Percentiles rank a stretch among this genome's conserved stretches.
Conservation (phyloP, 37 sponge, comb jelly and placozoan genomes). For the Lycopodina hypogea region DNA sequence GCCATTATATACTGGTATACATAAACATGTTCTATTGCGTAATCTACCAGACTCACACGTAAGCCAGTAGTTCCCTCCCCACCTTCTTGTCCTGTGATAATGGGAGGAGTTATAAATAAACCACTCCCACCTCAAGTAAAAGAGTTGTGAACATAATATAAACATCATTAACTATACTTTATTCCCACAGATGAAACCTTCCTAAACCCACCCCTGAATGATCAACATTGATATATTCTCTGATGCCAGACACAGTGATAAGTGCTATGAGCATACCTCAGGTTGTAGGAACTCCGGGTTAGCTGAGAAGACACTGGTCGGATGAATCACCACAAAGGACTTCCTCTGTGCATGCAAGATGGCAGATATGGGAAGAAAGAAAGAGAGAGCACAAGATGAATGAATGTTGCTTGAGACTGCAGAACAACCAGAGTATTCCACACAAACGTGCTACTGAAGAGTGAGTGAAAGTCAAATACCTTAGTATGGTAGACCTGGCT, state of each 20-base stretch:
- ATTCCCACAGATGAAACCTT: no score
- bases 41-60: conserved; percentile 54
- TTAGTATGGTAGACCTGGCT: conserved; percentile 87
- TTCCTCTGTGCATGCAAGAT: conserved; percentile 74
- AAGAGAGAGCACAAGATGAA: conserved; percentile 1
- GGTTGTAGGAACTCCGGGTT: conserved; percentile 69
- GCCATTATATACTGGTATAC: no score
- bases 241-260: neutral
- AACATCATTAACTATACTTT: no score
- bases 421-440: neutral
- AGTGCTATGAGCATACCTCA: neutral
- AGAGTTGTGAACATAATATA: no score
- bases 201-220: no score
- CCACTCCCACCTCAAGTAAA: no score
- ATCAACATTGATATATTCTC: no score
- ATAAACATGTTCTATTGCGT: no score
- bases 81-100: conserved; percentile 11
- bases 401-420: neutral
- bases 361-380: no score
- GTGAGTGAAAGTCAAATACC: conserved; percentile 19
- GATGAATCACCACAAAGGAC: conserved; percentile 75
- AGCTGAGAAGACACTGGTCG: conserved; percentile 79
- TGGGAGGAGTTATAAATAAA: neutral
- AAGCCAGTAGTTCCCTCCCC: conserved; percentile 54
- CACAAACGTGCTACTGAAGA: neutral